phyloP scores from a whole-genome alignment of 2,113 vertebrate genomes.

The Thymallus thymallus region DNA sequence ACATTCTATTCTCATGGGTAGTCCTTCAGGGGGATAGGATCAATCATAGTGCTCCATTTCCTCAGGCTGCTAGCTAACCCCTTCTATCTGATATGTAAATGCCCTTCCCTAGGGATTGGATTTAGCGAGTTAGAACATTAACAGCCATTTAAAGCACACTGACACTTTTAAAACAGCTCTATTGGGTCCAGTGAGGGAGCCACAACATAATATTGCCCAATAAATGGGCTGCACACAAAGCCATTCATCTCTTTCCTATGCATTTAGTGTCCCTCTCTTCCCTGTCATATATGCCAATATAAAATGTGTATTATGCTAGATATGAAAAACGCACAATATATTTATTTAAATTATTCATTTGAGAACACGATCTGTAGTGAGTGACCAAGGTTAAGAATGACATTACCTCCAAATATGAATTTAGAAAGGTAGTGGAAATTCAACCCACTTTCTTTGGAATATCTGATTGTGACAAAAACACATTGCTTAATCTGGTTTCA shows the following conservation, averaged over 20 bases:
- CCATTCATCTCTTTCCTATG: not conserved
- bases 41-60: conserved; percentile 4
- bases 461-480: not conserved
- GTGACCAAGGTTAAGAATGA: too few relatives aligned
- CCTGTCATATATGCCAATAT: not conserved
- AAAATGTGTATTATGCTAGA: not conserved
- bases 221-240: conserved; percentile 3
- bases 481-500: conserved; percentile 46
- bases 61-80: conserved; percentile 47
- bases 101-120: conserved; percentile 53
- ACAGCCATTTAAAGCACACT: conserved; percentile 46
- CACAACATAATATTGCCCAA: conserved; percentile 43
- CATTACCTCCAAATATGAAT: too few relatives aligned
- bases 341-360: not conserved
- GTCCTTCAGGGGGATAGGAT: not conserved
- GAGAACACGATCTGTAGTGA: too few relatives aligned
- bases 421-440: too few relatives aligned
- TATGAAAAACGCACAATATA: not conserved
- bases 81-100: conserved; percentile 58
- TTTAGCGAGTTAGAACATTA: conserved; percentile 57
- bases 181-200: conserved; percentile 46
- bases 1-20: not conserved
- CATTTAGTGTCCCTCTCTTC: conserved; percentile 2
- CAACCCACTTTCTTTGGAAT: conserved; percentile 3
- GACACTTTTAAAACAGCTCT: conserved; percentile 41